These are phyloP conservation scores for Oedothorax gibbosus DNA, from an alignment of 1,140 invertebrate genomes.

Conservation along the genomic window DNA sequence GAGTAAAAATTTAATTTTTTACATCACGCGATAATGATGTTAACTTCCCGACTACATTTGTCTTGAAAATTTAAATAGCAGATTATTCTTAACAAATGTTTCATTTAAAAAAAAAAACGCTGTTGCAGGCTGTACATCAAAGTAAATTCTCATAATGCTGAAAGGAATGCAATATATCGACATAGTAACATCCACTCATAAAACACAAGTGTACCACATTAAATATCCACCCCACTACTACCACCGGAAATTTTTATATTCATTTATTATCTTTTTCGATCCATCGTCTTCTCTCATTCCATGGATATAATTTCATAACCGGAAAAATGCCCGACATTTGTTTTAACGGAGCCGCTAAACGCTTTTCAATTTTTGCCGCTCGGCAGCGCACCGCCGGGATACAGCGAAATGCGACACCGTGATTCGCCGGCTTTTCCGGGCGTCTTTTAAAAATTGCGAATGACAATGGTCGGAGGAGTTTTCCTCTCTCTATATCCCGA, in stretches of 20 bases:
- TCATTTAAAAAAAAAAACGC: background rate
- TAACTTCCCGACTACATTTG: too few relatives aligned
- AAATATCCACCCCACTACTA: conserved; percentile 17
- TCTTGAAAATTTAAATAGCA: too few relatives aligned
- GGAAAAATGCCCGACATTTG: conserved; percentile 47
- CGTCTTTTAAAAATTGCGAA: conserved; percentile 56
- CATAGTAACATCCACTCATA: conserved; percentile 16
- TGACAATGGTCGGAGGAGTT: background rate
- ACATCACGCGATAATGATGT: too few relatives aligned
- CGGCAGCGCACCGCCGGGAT: conserved; percentile 24
- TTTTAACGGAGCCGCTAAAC: conserved; percentile 15
- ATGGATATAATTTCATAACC: conserved; percentile 49
- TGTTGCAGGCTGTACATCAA: background rate
- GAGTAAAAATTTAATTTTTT: too few relatives aligned
- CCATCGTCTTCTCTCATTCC: background rate
- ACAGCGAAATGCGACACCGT: conserved; percentile 18
- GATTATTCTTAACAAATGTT: too few relatives aligned
- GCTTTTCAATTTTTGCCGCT: conserved; percentile 49
- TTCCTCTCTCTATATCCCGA: background rate
- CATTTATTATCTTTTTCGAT: background rate
- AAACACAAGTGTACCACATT: conserved; percentile 16
- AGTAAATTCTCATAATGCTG: background rate
- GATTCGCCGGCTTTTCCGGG: conserved; percentile 18
- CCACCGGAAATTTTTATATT: background rate
- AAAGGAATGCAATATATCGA: conserved; percentile 1